Base-by-base conservation (phyloP, 2,113 vertebrate species). In the Lipophrys pholis region DNA sequence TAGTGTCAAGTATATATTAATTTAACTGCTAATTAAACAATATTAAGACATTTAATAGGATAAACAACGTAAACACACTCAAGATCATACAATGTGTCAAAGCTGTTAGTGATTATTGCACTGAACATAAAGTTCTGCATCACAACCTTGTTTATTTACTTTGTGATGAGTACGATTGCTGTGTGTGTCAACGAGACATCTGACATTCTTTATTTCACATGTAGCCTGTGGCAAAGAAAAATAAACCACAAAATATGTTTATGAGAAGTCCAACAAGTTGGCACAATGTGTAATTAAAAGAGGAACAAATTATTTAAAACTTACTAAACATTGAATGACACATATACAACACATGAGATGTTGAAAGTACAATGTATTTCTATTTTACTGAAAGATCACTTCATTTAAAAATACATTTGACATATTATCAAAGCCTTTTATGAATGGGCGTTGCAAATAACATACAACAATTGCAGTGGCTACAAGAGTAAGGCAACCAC, bases 1-100 rank as follows among this genome's bases (percentile, higher is more conserved):
- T 11, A 30, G 8, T 41, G 36, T 1, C 11, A 1, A 46, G 7
- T 21, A 53, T 17, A 11, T 36, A 38, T 17, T 70, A 35, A 40
- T 30, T 17, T 5, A 45, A 53, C 3, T 46, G 11, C 39, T 60
- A 17, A 67, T 59, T 48, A 35, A 72, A 55, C 11, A 48, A 30
- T 7, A 15, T 38, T 11, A 41, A 53, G 11, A 7, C 21, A 21
- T 51, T 11, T 64, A 21, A 46, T 6, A 9, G 40, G 6, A 14
- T 40, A 38, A 70, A 7, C 11, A 53, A 1, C 3, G 14, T 21
- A 8, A 21, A 35, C 4, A 56, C 7, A 63, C 3, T 39, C 36
- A 17, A 40, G 35, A 11, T 46, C 15, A 50, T 7, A 55, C 39
- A 57, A 57, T 8, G 5, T 40, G 10, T 39, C 5, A 55, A 38